Percentiles rank a stretch among this genome's conserved stretches.
Evolutionary conservation across 2,113 vertebrate genomes (phyloP).

Genomic region (Ginglymostoma cirratum): DNA sequence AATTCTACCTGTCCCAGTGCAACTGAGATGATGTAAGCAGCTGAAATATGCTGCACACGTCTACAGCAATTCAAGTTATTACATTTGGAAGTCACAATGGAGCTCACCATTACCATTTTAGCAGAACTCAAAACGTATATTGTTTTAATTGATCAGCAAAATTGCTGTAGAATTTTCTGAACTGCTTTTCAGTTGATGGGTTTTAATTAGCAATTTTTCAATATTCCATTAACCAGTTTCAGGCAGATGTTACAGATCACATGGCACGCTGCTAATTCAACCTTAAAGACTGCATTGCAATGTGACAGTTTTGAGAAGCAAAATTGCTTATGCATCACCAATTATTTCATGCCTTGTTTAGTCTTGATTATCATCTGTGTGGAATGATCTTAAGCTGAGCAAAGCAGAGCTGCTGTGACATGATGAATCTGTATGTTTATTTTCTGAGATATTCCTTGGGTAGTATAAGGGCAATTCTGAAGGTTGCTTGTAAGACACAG

Average conservation of each 20-base stretch:
- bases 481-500: background rate
- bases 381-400: background rate
- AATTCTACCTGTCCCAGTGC: background rate
- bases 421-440: background rate
- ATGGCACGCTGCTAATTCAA: background rate
- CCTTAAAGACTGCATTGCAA: background rate
- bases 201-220: conserved; percentile 22
- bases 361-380: background rate
- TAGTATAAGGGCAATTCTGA: background rate
- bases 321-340: conserved; percentile 7
- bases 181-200: background rate
- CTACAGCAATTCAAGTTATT: background rate
- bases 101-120: background rate
- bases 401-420: background rate
- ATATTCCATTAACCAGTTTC: conserved; percentile 2
- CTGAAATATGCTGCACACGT: background rate
- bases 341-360: background rate
- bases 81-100: conserved; percentile 10
- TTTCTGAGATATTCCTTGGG: background rate
- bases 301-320: conserved; percentile 9
- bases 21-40: background rate
- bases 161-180: background rate
- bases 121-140: background rate
- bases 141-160: conserved; percentile 11
- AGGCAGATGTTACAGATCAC: background rate